Conservation (phyloP, 2,888 invertebrate species). For the Mythimna pallens region DNA sequence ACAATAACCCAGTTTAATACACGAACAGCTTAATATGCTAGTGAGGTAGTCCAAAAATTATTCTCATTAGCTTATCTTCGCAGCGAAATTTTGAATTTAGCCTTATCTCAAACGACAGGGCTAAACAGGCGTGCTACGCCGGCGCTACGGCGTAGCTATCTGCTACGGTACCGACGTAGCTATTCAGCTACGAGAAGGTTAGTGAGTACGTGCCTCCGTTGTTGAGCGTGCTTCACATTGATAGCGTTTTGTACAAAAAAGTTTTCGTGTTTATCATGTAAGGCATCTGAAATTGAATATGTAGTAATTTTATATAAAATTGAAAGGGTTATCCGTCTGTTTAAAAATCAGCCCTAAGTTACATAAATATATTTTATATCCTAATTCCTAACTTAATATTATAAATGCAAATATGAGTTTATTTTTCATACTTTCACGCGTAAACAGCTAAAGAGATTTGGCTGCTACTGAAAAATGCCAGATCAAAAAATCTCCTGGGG, state of each 20-base stretch:
- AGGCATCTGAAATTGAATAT: constrained; percentile 27
- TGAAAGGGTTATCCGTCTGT: too few species aligned
- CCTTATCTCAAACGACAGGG: constrained; percentile 79
- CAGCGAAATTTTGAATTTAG: constrained; percentile 77
- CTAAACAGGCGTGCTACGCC: constrained; percentile 76
- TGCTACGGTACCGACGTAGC: constrained; percentile 59
- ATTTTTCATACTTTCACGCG: too few species aligned
- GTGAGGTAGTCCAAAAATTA: constrained; percentile 77
- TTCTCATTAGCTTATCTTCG: constrained; percentile 84
- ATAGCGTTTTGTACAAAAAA: constrained; percentile 52
- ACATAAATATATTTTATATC: too few species aligned
- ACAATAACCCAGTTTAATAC: constrained; percentile 36
- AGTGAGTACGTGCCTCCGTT: constrained; percentile 75
- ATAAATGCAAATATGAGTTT: too few species aligned
- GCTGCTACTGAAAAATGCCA: too few species aligned
- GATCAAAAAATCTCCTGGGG: too few species aligned
- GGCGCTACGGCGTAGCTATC: constrained; percentile 74
- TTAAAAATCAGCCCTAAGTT: too few species aligned
- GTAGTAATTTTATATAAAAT: not conserved
- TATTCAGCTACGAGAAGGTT: constrained; percentile 74
- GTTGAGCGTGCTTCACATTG: constrained; percentile 70
- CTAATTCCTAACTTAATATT: too few species aligned
- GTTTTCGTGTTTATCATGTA: constrained; percentile 37
- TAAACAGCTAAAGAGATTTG: too few species aligned
- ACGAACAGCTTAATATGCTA: constrained; percentile 74